These are phyloP conservation scores for Drosophila parabipectinata DNA, from an alignment of 1,140 invertebrate genomes.

Conservation along the genomic window DNA sequence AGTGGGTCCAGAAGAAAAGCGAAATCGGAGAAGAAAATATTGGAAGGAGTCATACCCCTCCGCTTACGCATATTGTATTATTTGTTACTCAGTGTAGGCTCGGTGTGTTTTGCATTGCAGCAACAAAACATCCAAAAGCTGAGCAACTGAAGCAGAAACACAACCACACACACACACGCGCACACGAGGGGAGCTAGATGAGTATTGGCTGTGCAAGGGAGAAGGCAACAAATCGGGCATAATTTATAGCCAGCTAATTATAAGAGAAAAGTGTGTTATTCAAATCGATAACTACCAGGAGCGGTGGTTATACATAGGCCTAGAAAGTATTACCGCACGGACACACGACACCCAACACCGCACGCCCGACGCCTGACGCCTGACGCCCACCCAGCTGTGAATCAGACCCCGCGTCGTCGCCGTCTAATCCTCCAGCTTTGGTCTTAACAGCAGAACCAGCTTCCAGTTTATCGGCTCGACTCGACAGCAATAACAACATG, in stretches of 20 bases:
- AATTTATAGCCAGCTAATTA: slow-evolving; percentile 51
- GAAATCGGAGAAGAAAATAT: not conserved
- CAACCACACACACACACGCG: slow-evolving; percentile 20
- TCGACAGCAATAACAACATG: slow-evolving; percentile 11
- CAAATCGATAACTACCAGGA: slow-evolving; percentile 45
- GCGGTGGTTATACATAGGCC: slow-evolving; percentile 15
- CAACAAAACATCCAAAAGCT: slow-evolving; percentile 52
- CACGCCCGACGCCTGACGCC: slow-evolving; percentile 4
- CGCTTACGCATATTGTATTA: slow-evolving; percentile 2
- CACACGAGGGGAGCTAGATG: slow-evolving; percentile 8
- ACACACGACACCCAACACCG: slow-evolving; percentile 6
- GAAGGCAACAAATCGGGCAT: slow-evolving; percentile 44
- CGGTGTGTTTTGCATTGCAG: slow-evolving; percentile 25
- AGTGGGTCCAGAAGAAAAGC: not conserved
- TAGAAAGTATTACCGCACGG: slow-evolving; percentile 16
- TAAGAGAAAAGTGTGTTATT: slow-evolving; percentile 24
- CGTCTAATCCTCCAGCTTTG: slow-evolving; percentile 4
- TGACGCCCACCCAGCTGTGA: slow-evolving; percentile 38
- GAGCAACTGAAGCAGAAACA: slow-evolving; percentile 41
- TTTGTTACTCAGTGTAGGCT: slow-evolving; percentile 22
- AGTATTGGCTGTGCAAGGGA: slow-evolving; percentile 47
- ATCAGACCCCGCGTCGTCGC: slow-evolving; percentile 25
- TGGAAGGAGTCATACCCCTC: not conserved
- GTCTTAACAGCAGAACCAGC: not conserved
- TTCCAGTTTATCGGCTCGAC: not conserved